phyloP scores from a whole-genome alignment of 2,113 vertebrate species.

The Corythoichthys intestinalis region DNA sequence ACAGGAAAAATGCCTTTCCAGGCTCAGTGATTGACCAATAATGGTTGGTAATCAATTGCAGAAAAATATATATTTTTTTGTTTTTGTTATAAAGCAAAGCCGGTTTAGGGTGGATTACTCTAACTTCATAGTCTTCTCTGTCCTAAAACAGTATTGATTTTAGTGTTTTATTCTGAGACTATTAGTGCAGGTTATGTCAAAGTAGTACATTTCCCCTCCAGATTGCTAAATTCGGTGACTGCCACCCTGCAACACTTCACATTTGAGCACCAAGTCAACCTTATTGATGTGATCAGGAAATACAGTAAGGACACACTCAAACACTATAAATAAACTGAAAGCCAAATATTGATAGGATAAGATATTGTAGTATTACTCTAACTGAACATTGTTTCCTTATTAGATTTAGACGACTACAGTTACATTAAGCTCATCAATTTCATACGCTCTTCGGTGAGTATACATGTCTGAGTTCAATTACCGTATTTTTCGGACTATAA shows the following conservation, averaged over 20 bases:
- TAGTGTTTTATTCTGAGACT: background rate
- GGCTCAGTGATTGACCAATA: background rate
- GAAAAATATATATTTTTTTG: background rate
- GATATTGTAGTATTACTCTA: too few species aligned
- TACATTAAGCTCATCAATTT: slow-evolving; percentile 96
- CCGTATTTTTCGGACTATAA: too few species aligned
- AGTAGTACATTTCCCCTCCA: slow-evolving; percentile 34
- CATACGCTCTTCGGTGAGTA: slow-evolving; percentile 82
- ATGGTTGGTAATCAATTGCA: background rate
- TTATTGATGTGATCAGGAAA: slow-evolving; percentile 73
- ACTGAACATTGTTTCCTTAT: background rate
- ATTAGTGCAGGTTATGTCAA: background rate
- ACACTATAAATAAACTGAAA: background rate
- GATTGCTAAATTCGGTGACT: slow-evolving; percentile 75
- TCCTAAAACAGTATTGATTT: background rate
- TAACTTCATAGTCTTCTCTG: background rate
- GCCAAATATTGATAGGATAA: too few species aligned
- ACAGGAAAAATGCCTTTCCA: background rate
- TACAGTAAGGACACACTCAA: slow-evolving; percentile 69
- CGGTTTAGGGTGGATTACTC: background rate
- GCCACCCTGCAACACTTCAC: slow-evolving; percentile 82
- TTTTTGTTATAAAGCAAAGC: background rate
- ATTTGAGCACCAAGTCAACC: slow-evolving; percentile 75
- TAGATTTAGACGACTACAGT: slow-evolving; percentile 92
- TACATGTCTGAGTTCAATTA: background rate